Conservation (phyloP, 2,888 invertebrate species). For the Erynnis tages region DNA sequence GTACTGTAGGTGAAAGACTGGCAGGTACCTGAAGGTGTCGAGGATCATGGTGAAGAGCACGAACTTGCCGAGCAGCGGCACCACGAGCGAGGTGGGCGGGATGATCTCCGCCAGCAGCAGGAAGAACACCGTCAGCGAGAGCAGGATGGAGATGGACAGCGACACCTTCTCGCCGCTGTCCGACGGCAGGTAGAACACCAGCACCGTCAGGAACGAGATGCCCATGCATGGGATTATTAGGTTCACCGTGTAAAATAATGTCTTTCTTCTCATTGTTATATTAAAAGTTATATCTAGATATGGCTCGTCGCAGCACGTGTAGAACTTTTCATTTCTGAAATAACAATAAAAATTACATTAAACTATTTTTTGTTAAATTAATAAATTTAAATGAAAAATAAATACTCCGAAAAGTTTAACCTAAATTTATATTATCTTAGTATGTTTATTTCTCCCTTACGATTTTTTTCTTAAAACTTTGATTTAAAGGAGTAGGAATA, state of each 20-base stretch:
- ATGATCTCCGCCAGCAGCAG: conserved; percentile 86
- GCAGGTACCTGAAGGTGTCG: conserved; percentile 92
- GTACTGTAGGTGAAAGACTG: too few species aligned
- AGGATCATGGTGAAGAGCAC: conserved; percentile 98
- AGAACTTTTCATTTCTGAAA: conserved; percentile 93
- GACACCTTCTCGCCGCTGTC: conserved; percentile 99
- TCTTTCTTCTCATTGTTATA: conserved; percentile 97
- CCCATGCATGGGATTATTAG: conserved; percentile 98
- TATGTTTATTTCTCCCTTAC: too few species aligned
- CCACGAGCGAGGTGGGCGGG: conserved; percentile 93
- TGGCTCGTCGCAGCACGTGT: conserved; percentile 98
- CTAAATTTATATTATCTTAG: too few species aligned
- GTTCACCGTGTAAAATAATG: conserved; percentile 98
- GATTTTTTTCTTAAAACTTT: too few species aligned
- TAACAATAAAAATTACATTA: not conserved
- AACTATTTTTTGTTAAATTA: not conserved
- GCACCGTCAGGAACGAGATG: conserved; percentile 97
- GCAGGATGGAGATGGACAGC: conserved; percentile 96
- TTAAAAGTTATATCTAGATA: conserved; percentile 98
- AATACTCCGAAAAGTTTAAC: too few species aligned
- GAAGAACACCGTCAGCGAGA: conserved; percentile 98
- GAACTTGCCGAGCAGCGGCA: conserved; percentile 96
- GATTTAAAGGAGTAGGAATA: too few species aligned
- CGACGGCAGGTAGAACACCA: conserved; percentile 98
- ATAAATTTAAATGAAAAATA: too few species aligned